phyloP scores from a whole-genome alignment of 2,113 vertebrate genomes.

The Melanotaenia duboulayi region DNA sequence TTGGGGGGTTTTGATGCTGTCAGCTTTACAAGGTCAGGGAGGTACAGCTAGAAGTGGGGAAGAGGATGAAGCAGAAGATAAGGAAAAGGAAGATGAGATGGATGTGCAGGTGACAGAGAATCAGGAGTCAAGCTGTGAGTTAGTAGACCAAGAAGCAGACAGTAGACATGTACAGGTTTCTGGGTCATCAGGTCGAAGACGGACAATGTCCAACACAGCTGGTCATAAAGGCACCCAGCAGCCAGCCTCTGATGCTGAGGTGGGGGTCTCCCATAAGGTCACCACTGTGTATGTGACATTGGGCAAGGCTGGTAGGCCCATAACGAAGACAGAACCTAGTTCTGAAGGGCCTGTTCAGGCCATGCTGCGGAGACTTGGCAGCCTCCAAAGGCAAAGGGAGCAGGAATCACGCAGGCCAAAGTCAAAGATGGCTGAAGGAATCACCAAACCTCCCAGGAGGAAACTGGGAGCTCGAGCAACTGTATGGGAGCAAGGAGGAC shows the following conservation, averaged over 20 bases:
- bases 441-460: conserved; percentile 87
- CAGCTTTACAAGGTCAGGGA: conserved; percentile 69
- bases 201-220: conserved; percentile 75
- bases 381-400: conserved; percentile 86
- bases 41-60: conserved; percentile 60
- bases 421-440: conserved; percentile 65
- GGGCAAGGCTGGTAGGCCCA: conserved; percentile 77
- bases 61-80: conserved; percentile 49
- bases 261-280: conserved; percentile 62
- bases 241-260: conserved; percentile 66
- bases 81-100: conserved; percentile 48
- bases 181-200: conserved; percentile 59
- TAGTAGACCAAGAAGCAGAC: conserved; percentile 49
- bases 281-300: conserved; percentile 92
- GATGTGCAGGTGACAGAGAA: conserved; percentile 25
- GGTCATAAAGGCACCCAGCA: conserved; percentile 76
- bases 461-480: conserved; percentile 81
- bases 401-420: conserved; percentile 73
- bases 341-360: conserved; percentile 86
- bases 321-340: conserved; percentile 61
- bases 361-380: conserved; percentile 87
- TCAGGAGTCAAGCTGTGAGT: conserved; percentile 42
- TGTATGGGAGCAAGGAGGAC: conserved; percentile 73
- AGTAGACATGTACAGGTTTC: conserved; percentile 58
- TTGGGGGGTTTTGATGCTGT: conserved; percentile 81